Evolutionary conservation across 2,888 invertebrate genomes (phyloP).

Genomic region (Pseudoips prasinana): DNA sequence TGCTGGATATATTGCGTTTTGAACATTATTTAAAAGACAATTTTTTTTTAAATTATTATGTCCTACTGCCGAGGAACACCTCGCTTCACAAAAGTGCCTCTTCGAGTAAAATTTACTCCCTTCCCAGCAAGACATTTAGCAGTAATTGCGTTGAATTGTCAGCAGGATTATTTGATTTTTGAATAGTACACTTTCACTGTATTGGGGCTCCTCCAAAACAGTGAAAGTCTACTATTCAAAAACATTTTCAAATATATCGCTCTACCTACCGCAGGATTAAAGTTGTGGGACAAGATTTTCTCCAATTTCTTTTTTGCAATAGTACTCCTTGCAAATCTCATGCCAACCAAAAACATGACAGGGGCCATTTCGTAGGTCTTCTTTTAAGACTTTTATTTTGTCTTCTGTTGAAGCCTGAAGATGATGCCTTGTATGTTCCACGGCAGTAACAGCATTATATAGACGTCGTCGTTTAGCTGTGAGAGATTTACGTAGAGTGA

Average conservation of each 20-base stretch:
- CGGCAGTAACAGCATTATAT: too few relatives aligned
- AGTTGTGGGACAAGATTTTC: not conserved
- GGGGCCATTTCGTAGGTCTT: slow-evolving; percentile 1
- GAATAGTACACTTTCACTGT: not conserved
- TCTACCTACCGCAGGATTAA: not conserved
- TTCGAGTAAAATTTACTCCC: not conserved
- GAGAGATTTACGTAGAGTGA: too few relatives aligned
- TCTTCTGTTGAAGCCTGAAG: too few relatives aligned
- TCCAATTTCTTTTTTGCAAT: not conserved
- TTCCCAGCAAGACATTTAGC: slow-evolving; percentile 3
- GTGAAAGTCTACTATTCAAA: too few relatives aligned
- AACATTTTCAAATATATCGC: not conserved
- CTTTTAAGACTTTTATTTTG: too few relatives aligned
- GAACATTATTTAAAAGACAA: too few relatives aligned
- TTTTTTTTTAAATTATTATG: too few relatives aligned
- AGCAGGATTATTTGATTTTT: slow-evolving; percentile 1
- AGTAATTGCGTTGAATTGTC: slow-evolving; percentile 1
- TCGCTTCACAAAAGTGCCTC: not conserved
- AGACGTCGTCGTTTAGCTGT: too few relatives aligned
- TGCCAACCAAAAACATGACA: slow-evolving; percentile 3
- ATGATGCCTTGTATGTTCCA: too few relatives aligned
- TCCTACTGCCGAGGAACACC: slow-evolving; percentile 1
- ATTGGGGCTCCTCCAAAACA: not conserved
- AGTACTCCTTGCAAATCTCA: slow-evolving; percentile 1
- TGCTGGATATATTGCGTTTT: too few relatives aligned